Conservation (phyloP, 2,113 vertebrate genomes). For the Leptobrachium leishanense region DNA sequence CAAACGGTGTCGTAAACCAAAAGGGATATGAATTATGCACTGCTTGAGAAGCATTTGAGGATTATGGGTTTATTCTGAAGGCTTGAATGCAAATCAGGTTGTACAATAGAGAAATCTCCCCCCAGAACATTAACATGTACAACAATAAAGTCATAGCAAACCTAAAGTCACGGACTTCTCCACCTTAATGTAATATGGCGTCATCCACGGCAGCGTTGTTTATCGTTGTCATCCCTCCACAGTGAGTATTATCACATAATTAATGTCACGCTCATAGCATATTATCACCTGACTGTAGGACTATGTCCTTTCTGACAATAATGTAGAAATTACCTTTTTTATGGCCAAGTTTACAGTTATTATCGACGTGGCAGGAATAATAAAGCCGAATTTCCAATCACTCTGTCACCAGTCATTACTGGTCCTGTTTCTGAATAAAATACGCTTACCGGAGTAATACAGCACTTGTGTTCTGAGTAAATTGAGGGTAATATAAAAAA, state of each 20-base stretch:
- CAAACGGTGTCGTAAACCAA: constrained; percentile 57
- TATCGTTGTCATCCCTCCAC: constrained; percentile 13
- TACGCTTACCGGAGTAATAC: not conserved
- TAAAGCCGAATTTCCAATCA: constrained; percentile 5
- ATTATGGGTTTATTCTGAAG: constrained; percentile 60
- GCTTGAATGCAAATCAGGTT: constrained; percentile 64
- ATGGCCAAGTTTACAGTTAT: constrained; percentile 5
- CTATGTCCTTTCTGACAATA: constrained; percentile 8
- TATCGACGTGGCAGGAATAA: constrained; percentile 11
- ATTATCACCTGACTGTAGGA: constrained; percentile 8
- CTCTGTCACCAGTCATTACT: constrained; percentile 20
- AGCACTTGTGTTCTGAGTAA: not conserved
- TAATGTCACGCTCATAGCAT: constrained; percentile 22
- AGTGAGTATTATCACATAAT: not conserved
- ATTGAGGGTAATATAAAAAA: not conserved
- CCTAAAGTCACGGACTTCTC: constrained; percentile 3
- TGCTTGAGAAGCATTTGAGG: constrained; percentile 57
- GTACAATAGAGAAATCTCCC: constrained; percentile 60
- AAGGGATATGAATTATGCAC: constrained; percentile 59
- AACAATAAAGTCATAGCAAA: constrained; percentile 8
- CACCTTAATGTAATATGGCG: not conserved
- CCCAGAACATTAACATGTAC: constrained; percentile 33
- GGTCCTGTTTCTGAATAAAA: not conserved
- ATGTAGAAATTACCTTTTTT: not conserved
- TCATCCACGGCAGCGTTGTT: not conserved